Percentiles rank a stretch among this genome's conserved stretches.
Evolutionary conservation across 2,888 invertebrate species (phyloP).

Genomic region (Blastobasis lacticolella): DNA sequence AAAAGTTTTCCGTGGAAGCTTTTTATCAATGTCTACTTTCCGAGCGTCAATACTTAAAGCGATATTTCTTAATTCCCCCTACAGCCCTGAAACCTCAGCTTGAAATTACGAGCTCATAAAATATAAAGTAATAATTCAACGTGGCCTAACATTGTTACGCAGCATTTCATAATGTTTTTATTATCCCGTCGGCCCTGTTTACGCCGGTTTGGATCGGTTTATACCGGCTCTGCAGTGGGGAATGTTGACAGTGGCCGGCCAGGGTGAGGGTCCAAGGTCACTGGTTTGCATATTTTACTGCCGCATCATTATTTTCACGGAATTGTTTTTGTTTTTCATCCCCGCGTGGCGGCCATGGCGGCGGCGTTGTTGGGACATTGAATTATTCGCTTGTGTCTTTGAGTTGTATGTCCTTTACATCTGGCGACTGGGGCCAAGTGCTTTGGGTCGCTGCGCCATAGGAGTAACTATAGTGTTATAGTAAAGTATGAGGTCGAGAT

Average conservation of each 20-base stretch:
- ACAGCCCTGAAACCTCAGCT: background rate
- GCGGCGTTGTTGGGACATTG: background rate
- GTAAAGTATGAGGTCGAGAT: background rate
- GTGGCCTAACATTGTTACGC: background rate
- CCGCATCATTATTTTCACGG: conserved; percentile 1
- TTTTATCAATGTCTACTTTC: background rate
- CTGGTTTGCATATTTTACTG: background rate
- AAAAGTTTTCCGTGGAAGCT: background rate
- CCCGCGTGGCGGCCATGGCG: background rate
- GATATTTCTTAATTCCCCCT: background rate
- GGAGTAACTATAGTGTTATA: background rate
- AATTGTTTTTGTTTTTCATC: conserved; percentile 2
- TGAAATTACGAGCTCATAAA: background rate
- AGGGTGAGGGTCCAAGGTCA: background rate
- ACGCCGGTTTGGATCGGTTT: background rate
- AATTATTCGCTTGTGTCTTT: background rate
- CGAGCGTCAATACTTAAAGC: background rate
- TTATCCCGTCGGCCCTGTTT: background rate
- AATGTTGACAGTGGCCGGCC: background rate
- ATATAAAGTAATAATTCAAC: background rate
- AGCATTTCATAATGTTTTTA: background rate
- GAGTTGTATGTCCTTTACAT: no score
- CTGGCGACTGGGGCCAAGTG: no score
- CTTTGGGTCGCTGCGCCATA: background rate
- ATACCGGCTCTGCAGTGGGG: background rate